These are phyloP conservation scores for Lissocephala sabroskyi DNA, from an alignment of 2,888 invertebrate species.

Conservation along the genomic window DNA sequence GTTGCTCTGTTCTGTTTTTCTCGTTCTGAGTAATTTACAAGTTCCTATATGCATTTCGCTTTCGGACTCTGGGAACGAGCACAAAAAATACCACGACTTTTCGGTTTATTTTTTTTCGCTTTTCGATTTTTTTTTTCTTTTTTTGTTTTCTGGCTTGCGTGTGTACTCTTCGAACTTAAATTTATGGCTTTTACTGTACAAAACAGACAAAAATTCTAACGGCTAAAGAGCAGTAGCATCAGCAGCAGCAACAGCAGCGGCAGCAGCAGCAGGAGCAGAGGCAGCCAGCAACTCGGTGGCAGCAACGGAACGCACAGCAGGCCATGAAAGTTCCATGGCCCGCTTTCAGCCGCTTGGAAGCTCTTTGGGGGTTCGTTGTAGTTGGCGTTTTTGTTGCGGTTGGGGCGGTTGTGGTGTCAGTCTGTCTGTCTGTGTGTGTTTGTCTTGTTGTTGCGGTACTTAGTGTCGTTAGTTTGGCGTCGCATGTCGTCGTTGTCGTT, in stretches of 20 bases:
- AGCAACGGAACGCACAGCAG: background rate
- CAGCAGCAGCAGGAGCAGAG: constrained; percentile 19
- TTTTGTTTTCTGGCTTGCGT: no score
- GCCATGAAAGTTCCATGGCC: background rate
- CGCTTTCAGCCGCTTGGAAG: background rate
- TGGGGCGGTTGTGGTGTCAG: constrained; percentile 10
- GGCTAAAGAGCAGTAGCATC: constrained; percentile 30
- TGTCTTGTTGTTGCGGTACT: constrained; percentile 22
- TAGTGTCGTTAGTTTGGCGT: constrained; percentile 8
- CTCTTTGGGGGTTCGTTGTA: constrained; percentile 6
- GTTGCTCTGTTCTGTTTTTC: constrained; percentile 47
- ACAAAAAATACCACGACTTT: constrained; percentile 45
- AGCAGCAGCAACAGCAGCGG: constrained; percentile 11
- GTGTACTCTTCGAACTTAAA: constrained; percentile 43
- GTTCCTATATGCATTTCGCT: constrained; percentile 43
- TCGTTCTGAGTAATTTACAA: constrained; percentile 59
- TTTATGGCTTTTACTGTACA: constrained; percentile 60
- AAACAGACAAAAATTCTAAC: constrained; percentile 53
- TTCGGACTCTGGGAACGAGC: constrained; percentile 25
- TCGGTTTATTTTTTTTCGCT: constrained; percentile 32
- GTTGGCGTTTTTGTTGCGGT: no score
- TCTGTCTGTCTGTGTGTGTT: constrained; percentile 18
- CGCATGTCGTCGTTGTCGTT: background rate
- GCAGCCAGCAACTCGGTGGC: background rate
- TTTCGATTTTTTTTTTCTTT: constrained; percentile 13